These are phyloP conservation scores for Ricordea florida DNA, from an alignment of 92 coral and sea anemone genomes.

Conservation along the genomic window DNA sequence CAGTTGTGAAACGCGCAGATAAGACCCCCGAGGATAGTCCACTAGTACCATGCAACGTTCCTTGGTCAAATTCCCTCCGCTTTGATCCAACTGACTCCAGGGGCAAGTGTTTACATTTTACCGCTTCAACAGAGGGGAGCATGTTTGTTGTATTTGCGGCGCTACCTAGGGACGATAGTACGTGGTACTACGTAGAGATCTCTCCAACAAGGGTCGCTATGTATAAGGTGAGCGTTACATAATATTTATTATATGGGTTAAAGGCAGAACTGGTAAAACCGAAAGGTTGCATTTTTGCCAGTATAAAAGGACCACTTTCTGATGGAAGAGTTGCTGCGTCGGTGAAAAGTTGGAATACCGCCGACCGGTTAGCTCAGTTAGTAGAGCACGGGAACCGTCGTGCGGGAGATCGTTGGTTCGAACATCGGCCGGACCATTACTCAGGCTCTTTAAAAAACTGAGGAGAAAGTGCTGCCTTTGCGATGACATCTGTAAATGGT, in stretches of 20 bases:
- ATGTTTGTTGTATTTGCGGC: conserved; percentile 41
- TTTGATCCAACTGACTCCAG: conserved; percentile 46
- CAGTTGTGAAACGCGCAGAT: not conserved
- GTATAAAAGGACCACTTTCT: no score
- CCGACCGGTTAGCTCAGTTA: no score
- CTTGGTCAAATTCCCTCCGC: conserved; percentile 55
- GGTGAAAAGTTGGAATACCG: no score
- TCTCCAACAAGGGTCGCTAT: conserved; percentile 17
- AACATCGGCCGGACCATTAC: no score
- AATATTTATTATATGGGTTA: not conserved
- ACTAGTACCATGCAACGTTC: conserved; percentile 43
- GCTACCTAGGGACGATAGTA: conserved; percentile 10
- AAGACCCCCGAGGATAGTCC: not conserved
- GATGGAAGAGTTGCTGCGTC: no score
- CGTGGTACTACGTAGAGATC: conserved; percentile 48
- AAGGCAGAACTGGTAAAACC: not conserved
- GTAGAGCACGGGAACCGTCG: no score
- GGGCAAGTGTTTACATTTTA: conserved; percentile 59
- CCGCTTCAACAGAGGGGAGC: conserved; percentile 38
- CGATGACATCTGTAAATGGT: no score
- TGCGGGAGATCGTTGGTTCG: no score
- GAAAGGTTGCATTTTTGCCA: not conserved
- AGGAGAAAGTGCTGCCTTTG: no score
- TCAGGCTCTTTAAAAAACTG: no score
- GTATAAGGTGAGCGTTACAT: conserved; percentile 11